phyloP scores from a whole-genome alignment of 2,888 invertebrate genomes.

The Acanthosepion pharaonis region DNA sequence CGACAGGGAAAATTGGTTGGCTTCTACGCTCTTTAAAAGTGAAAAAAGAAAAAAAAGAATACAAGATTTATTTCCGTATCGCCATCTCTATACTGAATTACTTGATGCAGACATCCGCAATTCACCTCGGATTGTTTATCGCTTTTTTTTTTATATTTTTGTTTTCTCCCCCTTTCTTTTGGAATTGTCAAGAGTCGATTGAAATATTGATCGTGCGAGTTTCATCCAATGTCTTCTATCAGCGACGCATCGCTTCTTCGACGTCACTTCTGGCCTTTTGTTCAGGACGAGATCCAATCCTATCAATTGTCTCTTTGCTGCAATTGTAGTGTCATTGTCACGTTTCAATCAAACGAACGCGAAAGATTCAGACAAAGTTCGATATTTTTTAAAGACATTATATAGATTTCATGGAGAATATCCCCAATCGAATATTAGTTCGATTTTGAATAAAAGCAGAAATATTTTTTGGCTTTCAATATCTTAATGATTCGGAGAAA shows the following conservation, averaged over 20 bases:
- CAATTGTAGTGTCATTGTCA: constrained; percentile 15
- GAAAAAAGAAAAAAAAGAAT: background rate
- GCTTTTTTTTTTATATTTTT: background rate
- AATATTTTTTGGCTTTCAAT: background rate
- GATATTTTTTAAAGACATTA: background rate
- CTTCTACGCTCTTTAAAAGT: background rate
- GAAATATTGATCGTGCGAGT: background rate
- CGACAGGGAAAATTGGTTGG: background rate
- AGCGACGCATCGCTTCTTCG: background rate
- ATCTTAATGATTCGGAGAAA: background rate
- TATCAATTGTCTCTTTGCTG: background rate
- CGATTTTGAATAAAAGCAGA: background rate
- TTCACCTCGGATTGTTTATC: background rate
- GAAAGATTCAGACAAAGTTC: background rate
- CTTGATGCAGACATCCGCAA: background rate
- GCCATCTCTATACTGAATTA: background rate
- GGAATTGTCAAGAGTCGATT: background rate
- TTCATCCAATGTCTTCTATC: background rate
- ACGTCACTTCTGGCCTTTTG: background rate
- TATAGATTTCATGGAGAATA: background rate
- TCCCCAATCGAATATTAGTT: background rate
- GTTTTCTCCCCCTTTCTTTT: background rate
- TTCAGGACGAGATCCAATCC: background rate
- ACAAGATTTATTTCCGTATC: background rate
- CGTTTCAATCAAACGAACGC: background rate